Evolutionary conservation across 2,888 invertebrate species (phyloP).

Genomic region (Octonoba sinensis): DNA sequence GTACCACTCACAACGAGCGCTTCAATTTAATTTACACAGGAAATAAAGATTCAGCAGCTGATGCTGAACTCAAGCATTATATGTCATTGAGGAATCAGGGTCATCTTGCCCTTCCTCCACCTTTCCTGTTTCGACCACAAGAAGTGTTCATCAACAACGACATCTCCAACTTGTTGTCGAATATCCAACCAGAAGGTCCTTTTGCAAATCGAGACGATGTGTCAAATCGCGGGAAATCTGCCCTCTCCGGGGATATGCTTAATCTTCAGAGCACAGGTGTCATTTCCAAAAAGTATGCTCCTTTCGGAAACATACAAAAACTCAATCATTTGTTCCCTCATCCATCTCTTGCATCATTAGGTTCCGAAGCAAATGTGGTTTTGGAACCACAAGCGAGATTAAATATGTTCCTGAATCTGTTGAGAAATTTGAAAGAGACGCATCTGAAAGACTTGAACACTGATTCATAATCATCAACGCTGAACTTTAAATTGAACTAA

Average conservation of each 20-base stretch:
- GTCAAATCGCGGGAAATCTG: background rate
- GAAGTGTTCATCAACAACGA: background rate
- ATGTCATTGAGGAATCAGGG: no score
- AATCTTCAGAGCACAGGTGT: no score
- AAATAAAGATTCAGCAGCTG: background rate
- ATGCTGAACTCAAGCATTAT: background rate
- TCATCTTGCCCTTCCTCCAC: background rate
- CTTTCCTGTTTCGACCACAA: conserved; percentile 10
- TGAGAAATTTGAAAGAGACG: conserved; percentile 29
- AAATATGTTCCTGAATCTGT: conserved; percentile 22
- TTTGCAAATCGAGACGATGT: background rate
- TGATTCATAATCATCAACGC: no score
- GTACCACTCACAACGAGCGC: conserved; percentile 34
- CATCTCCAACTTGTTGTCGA: background rate
- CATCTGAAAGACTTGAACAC: conserved; percentile 7
- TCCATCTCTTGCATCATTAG: background rate
- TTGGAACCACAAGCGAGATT: conserved; percentile 25
- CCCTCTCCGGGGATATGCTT: no score
- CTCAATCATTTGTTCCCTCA: background rate
- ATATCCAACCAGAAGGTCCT: background rate
- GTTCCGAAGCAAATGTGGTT: background rate
- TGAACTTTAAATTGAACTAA: no score
- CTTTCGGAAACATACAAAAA: no score
- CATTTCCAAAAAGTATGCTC: no score
- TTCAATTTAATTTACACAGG: conserved; percentile 41